phyloP scores from a whole-genome alignment of 2,797 vertebrate genomes.

The Cirrhinus molitorella region DNA sequence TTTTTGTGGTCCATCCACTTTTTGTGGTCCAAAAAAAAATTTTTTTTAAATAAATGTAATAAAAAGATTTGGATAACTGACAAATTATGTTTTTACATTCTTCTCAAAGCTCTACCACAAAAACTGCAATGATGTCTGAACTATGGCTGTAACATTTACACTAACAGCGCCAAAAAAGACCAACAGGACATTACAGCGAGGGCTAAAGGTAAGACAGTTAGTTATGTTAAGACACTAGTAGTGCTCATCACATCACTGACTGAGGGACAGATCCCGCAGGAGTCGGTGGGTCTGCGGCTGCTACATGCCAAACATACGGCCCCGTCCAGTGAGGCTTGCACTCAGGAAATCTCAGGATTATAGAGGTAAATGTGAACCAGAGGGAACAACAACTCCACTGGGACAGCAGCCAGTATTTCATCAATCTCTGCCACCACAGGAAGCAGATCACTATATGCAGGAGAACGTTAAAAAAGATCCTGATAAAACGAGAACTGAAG shows the following conservation, averaged over 20 bases:
- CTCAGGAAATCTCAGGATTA: constrained; percentile 47
- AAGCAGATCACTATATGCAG: constrained; percentile 9
- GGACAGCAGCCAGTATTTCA: constrained; percentile 28
- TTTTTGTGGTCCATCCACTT: no score
- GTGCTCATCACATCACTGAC: not conserved
- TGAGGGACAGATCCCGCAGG: not conserved
- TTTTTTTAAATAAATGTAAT: no score
- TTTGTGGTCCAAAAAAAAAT: no score
- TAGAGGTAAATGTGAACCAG: constrained; percentile 35
- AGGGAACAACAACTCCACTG: constrained; percentile 8
- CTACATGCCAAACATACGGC: not conserved
- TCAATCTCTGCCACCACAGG: constrained; percentile 22
- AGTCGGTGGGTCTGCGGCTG: not conserved
- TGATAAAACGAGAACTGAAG: constrained; percentile 17
- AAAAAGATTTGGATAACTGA: not conserved
- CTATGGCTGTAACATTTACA: not conserved
- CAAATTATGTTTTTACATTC: not conserved
- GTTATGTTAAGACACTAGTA: not conserved
- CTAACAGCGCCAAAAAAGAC: not conserved
- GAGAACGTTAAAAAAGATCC: constrained; percentile 13
- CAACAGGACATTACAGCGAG: not conserved
- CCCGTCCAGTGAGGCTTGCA: constrained; percentile 33
- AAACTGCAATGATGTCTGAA: not conserved
- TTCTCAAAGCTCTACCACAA: not conserved
- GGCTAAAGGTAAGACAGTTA: constrained; percentile 17